Percentiles rank a stretch among this genome's conserved stretches.
phyloP scores from a whole-genome alignment of 1,140 invertebrate species.

The Formica selysi region DNA sequence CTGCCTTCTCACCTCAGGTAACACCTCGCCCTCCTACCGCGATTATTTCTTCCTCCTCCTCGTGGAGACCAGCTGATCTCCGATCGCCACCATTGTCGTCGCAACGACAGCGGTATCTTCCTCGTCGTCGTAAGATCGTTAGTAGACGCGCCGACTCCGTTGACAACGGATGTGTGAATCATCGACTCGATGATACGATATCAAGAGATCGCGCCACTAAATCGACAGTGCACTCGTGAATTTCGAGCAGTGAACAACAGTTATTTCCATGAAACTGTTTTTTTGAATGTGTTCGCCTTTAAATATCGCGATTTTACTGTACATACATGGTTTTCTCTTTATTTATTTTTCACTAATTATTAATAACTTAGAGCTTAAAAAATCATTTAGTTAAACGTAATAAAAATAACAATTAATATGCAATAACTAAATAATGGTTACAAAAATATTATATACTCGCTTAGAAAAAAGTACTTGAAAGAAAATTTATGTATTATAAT shows the following conservation, averaged over 20 bases:
- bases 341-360: neutral
- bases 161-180: conserved; percentile 67
- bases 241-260: conserved; percentile 16
- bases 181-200: conserved; percentile 45
- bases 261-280: neutral
- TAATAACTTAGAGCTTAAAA: neutral
- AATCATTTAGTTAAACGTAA: neutral
- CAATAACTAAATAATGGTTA: neutral
- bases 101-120: neutral
- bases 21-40: conserved; percentile 23
- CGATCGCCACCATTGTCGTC: neutral
- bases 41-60: neutral
- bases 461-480: neutral
- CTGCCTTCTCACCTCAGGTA: conserved; percentile 28
- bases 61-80: conserved; percentile 53
- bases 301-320: neutral
- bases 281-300: neutral
- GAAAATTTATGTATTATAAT: conserved; percentile 6
- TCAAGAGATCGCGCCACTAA: conserved; percentile 30
- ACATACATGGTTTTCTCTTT: neutral
- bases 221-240: conserved; percentile 33
- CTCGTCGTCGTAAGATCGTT: conserved; percentile 30
- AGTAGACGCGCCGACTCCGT: conserved; percentile 41
- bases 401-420: neutral
- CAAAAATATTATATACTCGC: neutral